Percentiles rank a stretch among this genome's conserved stretches.
Evolutionary conservation across 92 coral and sea anemone genomes (phyloP).

Genomic region (Palythoa grandis): DNA sequence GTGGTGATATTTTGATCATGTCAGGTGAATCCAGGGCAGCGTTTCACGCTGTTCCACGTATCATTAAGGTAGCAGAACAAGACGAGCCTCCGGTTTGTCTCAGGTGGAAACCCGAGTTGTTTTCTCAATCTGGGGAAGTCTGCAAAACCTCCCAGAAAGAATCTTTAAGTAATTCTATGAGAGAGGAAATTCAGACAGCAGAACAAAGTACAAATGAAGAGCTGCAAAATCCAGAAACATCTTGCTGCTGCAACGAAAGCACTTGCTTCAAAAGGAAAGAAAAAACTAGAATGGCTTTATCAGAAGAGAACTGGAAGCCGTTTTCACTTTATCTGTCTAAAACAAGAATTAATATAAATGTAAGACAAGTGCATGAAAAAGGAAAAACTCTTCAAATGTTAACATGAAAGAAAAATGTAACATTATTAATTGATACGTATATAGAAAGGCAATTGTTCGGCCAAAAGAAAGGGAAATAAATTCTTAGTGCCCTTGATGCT

Average conservation of each 20-base stretch:
- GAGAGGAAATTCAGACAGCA: not conserved
- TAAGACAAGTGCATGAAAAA: constrained; percentile 89
- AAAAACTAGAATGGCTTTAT: constrained; percentile 8
- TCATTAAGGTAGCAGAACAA: constrained; percentile 69
- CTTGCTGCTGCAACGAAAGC: not conserved
- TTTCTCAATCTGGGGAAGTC: not conserved
- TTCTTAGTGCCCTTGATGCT: no score
- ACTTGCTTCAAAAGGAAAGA: not conserved
- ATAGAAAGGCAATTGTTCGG: no score
- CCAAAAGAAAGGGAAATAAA: no score
- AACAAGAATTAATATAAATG: constrained; percentile 94
- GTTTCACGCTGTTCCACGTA: constrained; percentile 97
- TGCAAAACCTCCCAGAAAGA: not conserved
- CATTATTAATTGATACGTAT: no score
- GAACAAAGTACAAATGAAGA: not conserved
- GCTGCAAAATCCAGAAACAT: not conserved
- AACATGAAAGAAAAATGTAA: no score
- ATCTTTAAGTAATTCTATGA: not conserved
- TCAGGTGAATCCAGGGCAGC: constrained; percentile 91
- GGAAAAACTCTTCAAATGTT: constrained; percentile 62
- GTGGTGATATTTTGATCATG: constrained; percentile 96
- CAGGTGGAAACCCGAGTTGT: constrained; percentile 59
- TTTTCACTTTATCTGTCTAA: constrained; percentile 83
- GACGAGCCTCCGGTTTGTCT: constrained; percentile 82
- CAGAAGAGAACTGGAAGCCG: constrained; percentile 73